These are phyloP conservation scores for Phacellophora camtschatica DNA, from an alignment of 30 jellyfish, hydroid and myxozoan species.

Conservation along the genomic window DNA sequence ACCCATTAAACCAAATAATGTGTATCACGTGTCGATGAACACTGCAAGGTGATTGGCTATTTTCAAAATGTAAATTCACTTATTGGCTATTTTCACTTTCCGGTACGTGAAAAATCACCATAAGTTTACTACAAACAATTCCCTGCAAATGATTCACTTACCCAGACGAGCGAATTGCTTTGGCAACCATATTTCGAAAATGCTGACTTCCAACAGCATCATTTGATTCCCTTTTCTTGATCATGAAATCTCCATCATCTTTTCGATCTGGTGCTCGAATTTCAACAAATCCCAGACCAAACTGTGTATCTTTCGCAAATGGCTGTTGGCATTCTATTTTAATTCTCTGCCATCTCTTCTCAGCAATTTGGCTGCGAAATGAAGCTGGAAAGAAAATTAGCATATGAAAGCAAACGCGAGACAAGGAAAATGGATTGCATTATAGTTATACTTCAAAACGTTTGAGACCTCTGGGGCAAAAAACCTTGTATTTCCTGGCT, in stretches of 20 bases:
- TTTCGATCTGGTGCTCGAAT: conserved; percentile 6
- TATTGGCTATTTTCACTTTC: no score
- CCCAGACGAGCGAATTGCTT: conserved; percentile 39
- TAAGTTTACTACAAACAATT: no score
- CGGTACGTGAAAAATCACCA: no score
- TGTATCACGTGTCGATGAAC: no score
- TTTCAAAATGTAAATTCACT: no score
- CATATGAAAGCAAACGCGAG: no score
- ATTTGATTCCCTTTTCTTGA: background rate
- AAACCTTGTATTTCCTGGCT: no score
- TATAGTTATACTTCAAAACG: no score
- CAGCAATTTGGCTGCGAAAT: conserved; percentile 34
- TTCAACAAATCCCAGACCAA: conserved; percentile 46
- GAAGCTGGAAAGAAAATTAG: conserved; percentile 19
- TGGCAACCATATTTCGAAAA: background rate
- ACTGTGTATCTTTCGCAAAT: conserved; percentile 35
- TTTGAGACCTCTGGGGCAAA: no score
- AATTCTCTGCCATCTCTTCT: conserved; percentile 20
- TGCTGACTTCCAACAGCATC: background rate
- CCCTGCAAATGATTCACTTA: background rate
- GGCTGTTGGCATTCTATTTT: conserved; percentile 35
- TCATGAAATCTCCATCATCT: background rate
- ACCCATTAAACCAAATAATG: no score
- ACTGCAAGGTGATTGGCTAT: no score
- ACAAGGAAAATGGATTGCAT: no score